Percentiles rank a stretch among this genome's conserved stretches.
These are phyloP conservation scores for Oceanites oceanicus DNA, from an alignment of 2,113 vertebrate species.

Conservation along the genomic window DNA sequence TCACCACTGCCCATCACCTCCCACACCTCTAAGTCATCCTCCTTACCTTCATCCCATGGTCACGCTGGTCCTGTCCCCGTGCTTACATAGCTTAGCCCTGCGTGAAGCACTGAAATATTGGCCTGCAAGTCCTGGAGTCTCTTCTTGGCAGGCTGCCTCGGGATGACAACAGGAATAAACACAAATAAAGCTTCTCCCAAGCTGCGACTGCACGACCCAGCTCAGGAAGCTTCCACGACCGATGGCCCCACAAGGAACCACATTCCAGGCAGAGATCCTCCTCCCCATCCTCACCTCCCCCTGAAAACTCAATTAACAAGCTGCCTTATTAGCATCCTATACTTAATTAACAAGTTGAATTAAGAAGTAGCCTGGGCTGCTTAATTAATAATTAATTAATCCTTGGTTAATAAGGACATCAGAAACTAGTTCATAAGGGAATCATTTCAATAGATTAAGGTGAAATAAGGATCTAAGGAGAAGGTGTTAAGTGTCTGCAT, in stretches of 20 bases:
- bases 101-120: neutral
- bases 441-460: neutral
- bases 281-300: neutral
- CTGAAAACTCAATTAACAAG: constrained; percentile 17
- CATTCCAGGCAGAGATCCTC: neutral
- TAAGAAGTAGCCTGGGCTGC: neutral
- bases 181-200: neutral
- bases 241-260: rapidly evolving
- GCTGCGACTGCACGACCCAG: neutral
- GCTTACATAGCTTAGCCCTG: neutral
- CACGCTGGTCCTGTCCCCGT: rapidly evolving
- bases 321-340: neutral
- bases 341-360: constrained; percentile 45
- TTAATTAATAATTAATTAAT: constrained; percentile 53
- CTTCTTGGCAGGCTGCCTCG: neutral
- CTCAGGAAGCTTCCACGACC: neutral
- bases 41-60: neutral
- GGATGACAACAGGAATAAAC: neutral
- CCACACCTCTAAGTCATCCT: neutral
- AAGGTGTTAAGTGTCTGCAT: neutral
- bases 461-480: neutral
- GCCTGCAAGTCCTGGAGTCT: neutral
- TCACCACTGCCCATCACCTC: neutral
- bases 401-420: constrained; percentile 37
- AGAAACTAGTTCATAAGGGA: constrained; percentile 10